phyloP scores from a whole-genome alignment of 2,888 invertebrate genomes.

The Mythimna albipuncta region DNA sequence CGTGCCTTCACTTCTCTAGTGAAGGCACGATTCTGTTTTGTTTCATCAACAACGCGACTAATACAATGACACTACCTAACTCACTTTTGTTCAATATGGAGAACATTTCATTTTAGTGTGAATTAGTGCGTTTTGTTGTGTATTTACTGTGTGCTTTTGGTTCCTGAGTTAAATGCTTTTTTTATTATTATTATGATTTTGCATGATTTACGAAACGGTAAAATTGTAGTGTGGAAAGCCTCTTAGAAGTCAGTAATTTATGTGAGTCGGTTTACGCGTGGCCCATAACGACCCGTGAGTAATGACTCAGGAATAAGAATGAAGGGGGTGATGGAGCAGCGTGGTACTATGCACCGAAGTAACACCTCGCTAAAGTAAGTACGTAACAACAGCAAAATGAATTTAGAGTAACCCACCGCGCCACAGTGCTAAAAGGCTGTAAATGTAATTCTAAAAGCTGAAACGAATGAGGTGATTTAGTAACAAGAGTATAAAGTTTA shows the following conservation, averaged over 20 bases:
- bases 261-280: conserved; percentile 18
- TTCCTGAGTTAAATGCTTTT: too few relatives aligned
- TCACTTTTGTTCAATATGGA: conserved; percentile 2
- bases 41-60: conserved; percentile 11
- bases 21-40: conserved; percentile 14
- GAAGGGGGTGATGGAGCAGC: conserved; percentile 12
- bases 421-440: conserved; percentile 8
- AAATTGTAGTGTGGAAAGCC: background rate
- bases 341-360: conserved; percentile 19
- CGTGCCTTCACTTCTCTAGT: too few relatives aligned
- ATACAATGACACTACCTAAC: conserved; percentile 8
- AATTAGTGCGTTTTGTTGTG: too few relatives aligned
- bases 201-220: background rate
- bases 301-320: conserved; percentile 27
- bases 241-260: too few relatives aligned
- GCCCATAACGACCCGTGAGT: conserved; percentile 25
- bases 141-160: too few relatives aligned
- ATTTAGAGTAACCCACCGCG: background rate
- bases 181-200: background rate
- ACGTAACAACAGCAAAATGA: conserved; percentile 5
- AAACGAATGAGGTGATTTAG: background rate
- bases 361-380: background rate
- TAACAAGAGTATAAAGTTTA: background rate
- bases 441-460: conserved; percentile 17
- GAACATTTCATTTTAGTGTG: too few relatives aligned